These are phyloP conservation scores for Caenorhabditis japonica DNA, from an alignment of 2,888 invertebrate genomes.

Conservation along the genomic window DNA sequence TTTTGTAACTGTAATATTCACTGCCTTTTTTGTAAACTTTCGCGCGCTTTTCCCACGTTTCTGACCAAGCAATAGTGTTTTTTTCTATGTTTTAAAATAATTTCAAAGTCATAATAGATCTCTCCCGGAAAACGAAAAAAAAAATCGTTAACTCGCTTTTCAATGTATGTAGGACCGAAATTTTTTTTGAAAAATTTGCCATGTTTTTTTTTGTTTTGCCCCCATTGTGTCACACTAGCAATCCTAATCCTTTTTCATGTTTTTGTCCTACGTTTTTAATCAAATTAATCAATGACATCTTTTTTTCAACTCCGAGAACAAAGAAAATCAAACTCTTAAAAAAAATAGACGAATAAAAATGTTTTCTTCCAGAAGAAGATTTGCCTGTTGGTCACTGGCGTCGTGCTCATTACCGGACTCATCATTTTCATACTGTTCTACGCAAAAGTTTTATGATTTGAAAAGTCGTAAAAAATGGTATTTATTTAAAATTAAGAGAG, in stretches of 20 bases:
- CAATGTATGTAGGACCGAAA: background rate
- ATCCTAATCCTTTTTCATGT: background rate
- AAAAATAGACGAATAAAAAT: too few species aligned
- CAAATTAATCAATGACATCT: background rate
- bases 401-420: conserved; percentile 55
- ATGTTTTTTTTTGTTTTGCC: too few species aligned
- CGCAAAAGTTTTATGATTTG: conserved; percentile 34
- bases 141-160: conserved; percentile 2
- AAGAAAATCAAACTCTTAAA: too few species aligned
- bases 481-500: too few species aligned
- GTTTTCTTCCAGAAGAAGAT: conserved; percentile 66
- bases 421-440: conserved; percentile 47
- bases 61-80: conserved; percentile 44
- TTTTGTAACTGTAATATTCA: conserved; percentile 1
- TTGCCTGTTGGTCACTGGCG: conserved; percentile 63
- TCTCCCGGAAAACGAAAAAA: conserved; percentile 3
- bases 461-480: background rate
- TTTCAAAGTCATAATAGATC: background rate
- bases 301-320: too few species aligned
- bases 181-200: conserved; percentile 1
- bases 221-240: background rate
- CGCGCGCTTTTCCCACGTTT: conserved; percentile 17
- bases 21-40: conserved; percentile 26
- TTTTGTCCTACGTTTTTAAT: background rate
- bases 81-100: background rate